Conservation (phyloP, 2,797 vertebrate species). For the Natrix natrix region DNA sequence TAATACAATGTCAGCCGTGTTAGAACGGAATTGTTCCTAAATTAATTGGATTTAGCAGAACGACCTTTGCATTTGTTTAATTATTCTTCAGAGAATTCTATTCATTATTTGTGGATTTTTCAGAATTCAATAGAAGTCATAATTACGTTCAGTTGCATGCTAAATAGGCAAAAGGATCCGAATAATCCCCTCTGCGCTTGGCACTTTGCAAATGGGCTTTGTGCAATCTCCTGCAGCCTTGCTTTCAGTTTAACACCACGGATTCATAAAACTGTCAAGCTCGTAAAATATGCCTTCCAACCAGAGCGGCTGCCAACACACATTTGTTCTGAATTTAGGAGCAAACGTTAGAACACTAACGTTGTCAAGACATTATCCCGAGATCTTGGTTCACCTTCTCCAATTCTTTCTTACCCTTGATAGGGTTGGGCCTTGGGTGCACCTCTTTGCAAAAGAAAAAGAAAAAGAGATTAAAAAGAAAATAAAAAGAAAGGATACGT, state of each 20-base stretch:
- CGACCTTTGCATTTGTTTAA: background rate
- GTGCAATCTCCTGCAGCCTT: background rate
- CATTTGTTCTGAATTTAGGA: conserved; percentile 21
- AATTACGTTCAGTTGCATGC: background rate
- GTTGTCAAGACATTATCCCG: background rate
- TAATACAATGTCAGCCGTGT: background rate
- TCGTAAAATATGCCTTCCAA: background rate
- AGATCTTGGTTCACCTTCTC: background rate
- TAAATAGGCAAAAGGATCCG: background rate
- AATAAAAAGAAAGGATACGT: background rate
- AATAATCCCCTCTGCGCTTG: background rate
- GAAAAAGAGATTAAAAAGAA: background rate
- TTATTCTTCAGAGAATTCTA: background rate
- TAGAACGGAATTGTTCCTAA: background rate
- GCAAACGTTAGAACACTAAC: background rate
- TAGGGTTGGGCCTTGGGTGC: background rate
- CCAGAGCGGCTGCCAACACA: background rate
- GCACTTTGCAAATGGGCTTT: background rate
- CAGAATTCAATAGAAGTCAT: background rate
- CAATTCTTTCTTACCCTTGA: background rate
- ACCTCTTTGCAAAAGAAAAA: background rate
- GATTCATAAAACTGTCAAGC: background rate
- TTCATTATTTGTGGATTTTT: background rate
- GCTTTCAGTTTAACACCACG: background rate
- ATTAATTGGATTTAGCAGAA: background rate